Base-by-base conservation (phyloP, 2,888 invertebrate genomes). In the Fissipunctia ypsillon region DNA sequence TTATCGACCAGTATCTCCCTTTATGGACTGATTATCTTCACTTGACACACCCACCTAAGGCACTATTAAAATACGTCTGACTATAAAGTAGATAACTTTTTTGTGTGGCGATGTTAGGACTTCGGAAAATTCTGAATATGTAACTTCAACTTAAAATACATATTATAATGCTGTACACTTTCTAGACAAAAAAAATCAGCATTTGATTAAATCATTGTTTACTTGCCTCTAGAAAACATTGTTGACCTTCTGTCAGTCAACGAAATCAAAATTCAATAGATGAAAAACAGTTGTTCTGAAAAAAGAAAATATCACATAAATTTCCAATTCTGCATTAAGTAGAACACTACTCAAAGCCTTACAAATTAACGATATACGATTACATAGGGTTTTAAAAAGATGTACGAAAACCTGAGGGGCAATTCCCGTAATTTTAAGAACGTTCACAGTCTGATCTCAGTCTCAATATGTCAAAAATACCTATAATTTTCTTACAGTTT, bases 11-110 rank as follows among this genome's bases (percentile, higher is more conserved):
- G 63, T 70, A 83, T 85, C 73, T 78, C 0, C 19, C 10, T 41
- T 69, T 84, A 86, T 79, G 43, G 41, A n/a, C 38, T 50, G 73
- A 82, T 80, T 48, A 80, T 80, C 41, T 75, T 22, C 19, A 45
- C 1, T 2, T 16, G 70, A 78, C 86, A 84, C 84, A 73, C 85
- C 86, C 78, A 81, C 84, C 4, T 35, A 9, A 66, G n/a, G 41
- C 10, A 22, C 45, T 59, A 77, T 66, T 67, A 68, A 76, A 68
- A 65, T 63, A 69, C 80, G 76, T 76, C 60, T 59, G 38, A 59
- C 31, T n/a, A 48, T 80, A 63, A 80, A 80, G 1, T 16, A 41
- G 84, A 84, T 80, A 73, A 63, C 12, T n/a, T 66, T 70, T 81
- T 69, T 72, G 76, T 80, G 45, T 61, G 38, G 41, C 9, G 31